These are phyloP conservation scores for Myotis daubentonii DNA, from an alignment of 2,797 vertebrate genomes.

Conservation along the genomic window DNA sequence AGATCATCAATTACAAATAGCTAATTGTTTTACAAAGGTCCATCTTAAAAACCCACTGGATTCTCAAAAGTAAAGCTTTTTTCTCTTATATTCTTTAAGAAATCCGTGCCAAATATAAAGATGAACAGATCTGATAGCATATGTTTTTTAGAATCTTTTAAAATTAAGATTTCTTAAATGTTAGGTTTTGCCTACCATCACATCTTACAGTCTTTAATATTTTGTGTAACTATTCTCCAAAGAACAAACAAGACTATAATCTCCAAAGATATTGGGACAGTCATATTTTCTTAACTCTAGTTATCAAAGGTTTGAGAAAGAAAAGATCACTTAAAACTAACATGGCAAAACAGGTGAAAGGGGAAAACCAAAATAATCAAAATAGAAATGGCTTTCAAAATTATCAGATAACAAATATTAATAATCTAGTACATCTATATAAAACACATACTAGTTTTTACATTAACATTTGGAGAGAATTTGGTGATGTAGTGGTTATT, in stretches of 20 bases:
- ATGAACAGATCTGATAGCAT: background rate
- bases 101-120: background rate
- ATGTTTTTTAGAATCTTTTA: background rate
- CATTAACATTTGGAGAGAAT: background rate
- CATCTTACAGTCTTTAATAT: background rate
- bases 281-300: background rate
- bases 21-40: background rate
- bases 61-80: constrained; percentile 6
- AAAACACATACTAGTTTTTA: background rate
- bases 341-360: background rate
- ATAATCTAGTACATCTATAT: background rate
- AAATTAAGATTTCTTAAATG: background rate
- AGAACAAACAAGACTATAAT: background rate
- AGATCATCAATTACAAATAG: background rate
- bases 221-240: background rate
- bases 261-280: background rate
- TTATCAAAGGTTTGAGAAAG: background rate
- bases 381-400: background rate
- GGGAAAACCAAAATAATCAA: background rate
- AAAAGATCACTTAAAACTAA: background rate
- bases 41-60: background rate
- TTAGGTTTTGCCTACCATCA: background rate
- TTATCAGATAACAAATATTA: background rate
- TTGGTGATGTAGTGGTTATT: background rate
- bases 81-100: background rate